Evolutionary conservation across 2,888 invertebrate genomes (phyloP).

Genomic region (Pristionchus arcanus): DNA sequence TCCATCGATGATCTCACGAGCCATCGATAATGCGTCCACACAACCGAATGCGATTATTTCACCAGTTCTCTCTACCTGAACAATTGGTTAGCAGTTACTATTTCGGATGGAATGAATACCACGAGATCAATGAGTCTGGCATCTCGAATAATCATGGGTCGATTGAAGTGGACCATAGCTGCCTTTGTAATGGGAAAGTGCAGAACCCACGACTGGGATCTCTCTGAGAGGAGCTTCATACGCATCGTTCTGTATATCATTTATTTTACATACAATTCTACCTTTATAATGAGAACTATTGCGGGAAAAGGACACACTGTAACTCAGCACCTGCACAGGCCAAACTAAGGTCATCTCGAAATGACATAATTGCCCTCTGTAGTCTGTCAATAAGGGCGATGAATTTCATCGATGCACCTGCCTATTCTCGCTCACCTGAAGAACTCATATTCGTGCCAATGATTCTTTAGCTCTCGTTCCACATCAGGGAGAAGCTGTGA

Average conservation of each 20-base stretch:
- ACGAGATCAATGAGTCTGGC: constrained; percentile 51
- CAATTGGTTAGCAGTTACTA: neutral
- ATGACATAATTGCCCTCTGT: neutral
- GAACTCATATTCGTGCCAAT: constrained; percentile 55
- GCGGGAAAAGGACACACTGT: neutral
- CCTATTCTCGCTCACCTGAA: constrained; percentile 26
- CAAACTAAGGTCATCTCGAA: constrained; percentile 4
- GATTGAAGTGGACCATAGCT: constrained; percentile 40
- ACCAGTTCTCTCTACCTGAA: constrained; percentile 40
- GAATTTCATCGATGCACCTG: neutral
- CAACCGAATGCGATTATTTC: constrained; percentile 52
- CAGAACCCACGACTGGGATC: constrained; percentile 42
- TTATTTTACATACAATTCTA: neutral
- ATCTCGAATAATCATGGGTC: constrained; percentile 37
- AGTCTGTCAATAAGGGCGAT: neutral
- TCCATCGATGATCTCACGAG: constrained; percentile 48
- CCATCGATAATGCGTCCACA: constrained; percentile 48
- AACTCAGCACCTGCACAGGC: neutral
- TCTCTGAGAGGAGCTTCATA: constrained; percentile 49
- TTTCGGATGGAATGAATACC: neutral
- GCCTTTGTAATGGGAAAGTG: constrained; percentile 44
- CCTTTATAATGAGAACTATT: neutral
- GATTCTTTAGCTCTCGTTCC: constrained; percentile 53
- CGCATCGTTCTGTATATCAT: constrained; percentile 42
- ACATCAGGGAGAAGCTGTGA: constrained; percentile 26